These are phyloP conservation scores for Acyrthosiphon pisum DNA, from an alignment of 1,140 invertebrate genomes.

Conservation along the genomic window DNA sequence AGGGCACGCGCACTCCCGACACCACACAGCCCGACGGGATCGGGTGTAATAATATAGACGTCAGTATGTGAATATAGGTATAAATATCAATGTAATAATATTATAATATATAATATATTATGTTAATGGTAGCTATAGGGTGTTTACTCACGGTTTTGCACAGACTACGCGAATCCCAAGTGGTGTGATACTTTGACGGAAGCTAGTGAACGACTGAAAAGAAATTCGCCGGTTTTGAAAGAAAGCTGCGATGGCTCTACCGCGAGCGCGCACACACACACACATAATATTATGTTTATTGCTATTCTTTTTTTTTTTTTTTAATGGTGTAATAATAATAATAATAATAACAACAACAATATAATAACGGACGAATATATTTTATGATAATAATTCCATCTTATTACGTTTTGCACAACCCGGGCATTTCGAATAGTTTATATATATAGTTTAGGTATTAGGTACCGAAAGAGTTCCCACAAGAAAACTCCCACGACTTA, in stretches of 20 bases:
- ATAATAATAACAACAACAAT: neutral
- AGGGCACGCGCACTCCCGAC: neutral
- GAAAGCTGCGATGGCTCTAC: conserved; percentile 28
- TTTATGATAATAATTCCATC: conserved; percentile 54
- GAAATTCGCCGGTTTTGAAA: conserved; percentile 55
- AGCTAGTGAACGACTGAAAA: conserved; percentile 49
- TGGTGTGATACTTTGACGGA: neutral
- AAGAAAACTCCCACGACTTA: conserved; percentile 57
- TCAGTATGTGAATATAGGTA: neutral
- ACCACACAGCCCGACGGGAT: neutral
- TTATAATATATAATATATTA: neutral
- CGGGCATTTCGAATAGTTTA: conserved; percentile 33
- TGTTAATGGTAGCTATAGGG: neutral
- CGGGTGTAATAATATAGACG: neutral
- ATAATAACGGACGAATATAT: conserved; percentile 55
- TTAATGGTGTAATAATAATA: conserved; percentile 52
- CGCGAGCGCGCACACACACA: neutral
- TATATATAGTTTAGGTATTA: neutral
- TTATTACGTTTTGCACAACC: conserved; percentile 56
- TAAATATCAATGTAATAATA: neutral
- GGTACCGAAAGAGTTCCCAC: conserved; percentile 50
- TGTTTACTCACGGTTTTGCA: conserved; percentile 31
- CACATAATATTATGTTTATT: neutral
- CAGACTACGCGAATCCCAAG: neutral
- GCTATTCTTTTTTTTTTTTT: conserved; percentile 42